Evolutionary conservation across 2,113 vertebrate genomes (phyloP), one percentile per base, ranked within the genome.

Genomic region (Neolamprologus kungweensis): DNA sequence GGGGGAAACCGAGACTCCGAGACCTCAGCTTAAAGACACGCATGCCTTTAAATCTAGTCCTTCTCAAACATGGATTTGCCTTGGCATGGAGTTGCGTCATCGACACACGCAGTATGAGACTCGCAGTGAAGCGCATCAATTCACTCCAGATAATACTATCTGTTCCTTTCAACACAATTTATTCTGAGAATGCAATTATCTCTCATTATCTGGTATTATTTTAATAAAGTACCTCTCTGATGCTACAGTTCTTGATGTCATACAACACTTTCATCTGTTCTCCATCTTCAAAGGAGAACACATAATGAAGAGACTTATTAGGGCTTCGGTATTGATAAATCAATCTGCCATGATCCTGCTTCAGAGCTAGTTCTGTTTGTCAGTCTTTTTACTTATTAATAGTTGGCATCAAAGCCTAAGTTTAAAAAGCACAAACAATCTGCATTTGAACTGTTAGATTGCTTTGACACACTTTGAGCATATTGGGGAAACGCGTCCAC

Each of bases 191-290:
- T 40, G 33, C 82, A 88, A 82, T 86, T 88, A 92, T 58, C 84
- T 85, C 21, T 83, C 47, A 88, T 92, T 68, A 85, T 81, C 21
- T 80, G 7, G 55, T 81, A 57, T 86, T 80, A 85, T 92, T 89
- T 79, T 80, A 80, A 89, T 88, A 84, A 91, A 88, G 86, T 68
- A 57, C 28, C 57, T 88, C 57, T 90, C 50, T 73, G 23, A 33
- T 19, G 7, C 53, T 80, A 5, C 47, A 57, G 16, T 81, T 89
- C 73, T 88, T 86, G 58, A 89, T 87, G 73, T 71, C 57, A 7
- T 75, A 16, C 78, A 26, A 51, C 88, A 84, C 88, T 94, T 95
- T 94, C 83, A 94, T 92, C 90, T 89, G 65, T 86, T 89, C 81
- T 28, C 51, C 81, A 79, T 90, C 86, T 93, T 93, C 90, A 93